phyloP scores from a whole-genome alignment of 2,888 invertebrate species.

The Chymomyza caudatula region DNA sequence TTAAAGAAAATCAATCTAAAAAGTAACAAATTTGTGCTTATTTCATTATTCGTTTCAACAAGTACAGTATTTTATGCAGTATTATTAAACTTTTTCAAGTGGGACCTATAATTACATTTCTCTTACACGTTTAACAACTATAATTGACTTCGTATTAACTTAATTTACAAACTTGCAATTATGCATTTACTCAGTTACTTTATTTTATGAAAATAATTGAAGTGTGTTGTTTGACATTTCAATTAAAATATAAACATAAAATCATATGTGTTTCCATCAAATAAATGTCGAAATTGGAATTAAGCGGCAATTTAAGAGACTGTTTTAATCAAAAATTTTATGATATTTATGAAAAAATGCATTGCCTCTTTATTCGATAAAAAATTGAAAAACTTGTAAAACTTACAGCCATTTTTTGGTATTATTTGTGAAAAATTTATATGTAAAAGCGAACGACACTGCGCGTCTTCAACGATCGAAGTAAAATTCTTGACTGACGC shows the following conservation, averaged over 20 bases:
- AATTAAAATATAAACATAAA: too few relatives aligned
- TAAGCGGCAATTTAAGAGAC: too few relatives aligned
- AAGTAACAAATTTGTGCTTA: too few relatives aligned
- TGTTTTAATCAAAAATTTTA: neutral
- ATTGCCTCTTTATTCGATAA: too few relatives aligned
- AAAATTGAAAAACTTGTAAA: slow-evolving; percentile 16
- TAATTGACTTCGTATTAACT: neutral
- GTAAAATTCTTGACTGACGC: slow-evolving; percentile 74
- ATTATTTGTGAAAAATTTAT: slow-evolving; percentile 21
- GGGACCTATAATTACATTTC: too few relatives aligned
- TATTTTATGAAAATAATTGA: neutral
- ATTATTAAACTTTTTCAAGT: too few relatives aligned
- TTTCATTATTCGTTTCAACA: too few relatives aligned
- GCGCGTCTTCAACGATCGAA: slow-evolving; percentile 70
- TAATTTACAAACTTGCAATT: neutral
- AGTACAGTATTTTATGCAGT: too few relatives aligned
- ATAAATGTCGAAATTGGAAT: too few relatives aligned
- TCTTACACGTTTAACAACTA: neutral
- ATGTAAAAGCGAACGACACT: slow-evolving; percentile 23
- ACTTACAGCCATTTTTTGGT: slow-evolving; percentile 74
- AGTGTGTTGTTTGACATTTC: neutral
- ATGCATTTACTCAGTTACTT: neutral
- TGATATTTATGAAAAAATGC: neutral
- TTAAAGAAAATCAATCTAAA: too few relatives aligned
- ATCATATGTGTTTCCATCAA: too few relatives aligned